Percentiles rank a stretch among this genome's conserved stretches.
These are phyloP conservation scores for Sebastes cheni DNA, from an alignment of 2,797 vertebrate species.

Conservation along the genomic window DNA sequence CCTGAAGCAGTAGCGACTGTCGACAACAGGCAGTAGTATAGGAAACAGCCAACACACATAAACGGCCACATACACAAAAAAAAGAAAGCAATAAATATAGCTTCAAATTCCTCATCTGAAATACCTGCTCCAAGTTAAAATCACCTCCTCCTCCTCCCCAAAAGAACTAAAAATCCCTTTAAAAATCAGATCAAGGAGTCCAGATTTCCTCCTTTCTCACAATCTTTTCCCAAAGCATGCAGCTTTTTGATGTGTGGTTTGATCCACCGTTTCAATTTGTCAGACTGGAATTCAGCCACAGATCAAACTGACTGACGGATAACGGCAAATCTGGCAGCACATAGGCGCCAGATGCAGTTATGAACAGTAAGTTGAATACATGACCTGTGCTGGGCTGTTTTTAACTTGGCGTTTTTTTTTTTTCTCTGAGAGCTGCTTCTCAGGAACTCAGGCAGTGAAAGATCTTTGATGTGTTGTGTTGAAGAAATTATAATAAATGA, in stretches of 20 bases:
- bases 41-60: neutral
- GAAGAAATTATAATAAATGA: neutral
- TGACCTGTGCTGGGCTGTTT: conserved; percentile 7
- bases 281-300: conserved; percentile 37
- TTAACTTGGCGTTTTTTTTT: neutral
- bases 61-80: neutral
- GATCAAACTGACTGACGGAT: conserved; percentile 29
- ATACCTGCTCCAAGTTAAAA: conserved; percentile 1
- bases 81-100: neutral
- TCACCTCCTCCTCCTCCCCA: neutral
- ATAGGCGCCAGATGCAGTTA: conserved; percentile 17
- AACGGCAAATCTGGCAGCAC: conserved; percentile 21
- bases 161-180: neutral
- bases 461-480: neutral
- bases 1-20: neutral
- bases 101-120: neutral
- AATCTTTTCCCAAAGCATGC: neutral
- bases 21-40: neutral
- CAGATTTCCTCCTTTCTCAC: neutral
- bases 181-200: conserved; percentile 5
- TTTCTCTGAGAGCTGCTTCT: neutral
- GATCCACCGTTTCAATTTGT: conserved; percentile 31
- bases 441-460: neutral
- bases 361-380: neutral
- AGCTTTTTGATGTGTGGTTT: conserved; percentile 12